Conservation (phyloP, 92 coral and sea anemone genomes). For the Ricordea florida region DNA sequence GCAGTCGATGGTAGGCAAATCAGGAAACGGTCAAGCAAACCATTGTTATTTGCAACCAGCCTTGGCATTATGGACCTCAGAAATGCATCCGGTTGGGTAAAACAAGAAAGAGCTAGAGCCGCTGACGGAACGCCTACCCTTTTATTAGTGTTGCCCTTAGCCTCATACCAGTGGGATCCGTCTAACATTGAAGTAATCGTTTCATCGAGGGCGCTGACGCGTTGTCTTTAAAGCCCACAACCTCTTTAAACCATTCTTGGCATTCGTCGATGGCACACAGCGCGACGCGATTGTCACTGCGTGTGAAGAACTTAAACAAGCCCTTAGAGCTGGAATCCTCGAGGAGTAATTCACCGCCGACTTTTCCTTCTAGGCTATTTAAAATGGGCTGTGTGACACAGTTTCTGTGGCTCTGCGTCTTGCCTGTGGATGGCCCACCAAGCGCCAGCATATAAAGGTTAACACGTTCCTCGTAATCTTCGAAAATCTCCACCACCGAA, state of each 20-base stretch:
- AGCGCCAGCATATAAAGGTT: slow-evolving; percentile 23
- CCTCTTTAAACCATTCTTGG: slow-evolving; percentile 41
- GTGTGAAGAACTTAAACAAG: slow-evolving; percentile 18
- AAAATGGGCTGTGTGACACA: slow-evolving; percentile 1
- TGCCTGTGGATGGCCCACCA: slow-evolving; percentile 30
- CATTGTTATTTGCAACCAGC: slow-evolving; percentile 11
- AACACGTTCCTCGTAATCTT: slow-evolving; percentile 30
- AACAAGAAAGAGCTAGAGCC: slow-evolving; percentile 34
- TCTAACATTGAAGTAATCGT: slow-evolving; percentile 34
- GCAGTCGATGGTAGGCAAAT: slow-evolving; percentile 1
- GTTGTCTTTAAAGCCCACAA: slow-evolving; percentile 13
- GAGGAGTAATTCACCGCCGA: slow-evolving; percentile 5
- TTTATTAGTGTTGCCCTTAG: slow-evolving; percentile 33
- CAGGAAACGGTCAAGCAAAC: slow-evolving; percentile 10
- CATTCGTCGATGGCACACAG: slow-evolving; percentile 46
- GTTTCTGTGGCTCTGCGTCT: slow-evolving; percentile 11
- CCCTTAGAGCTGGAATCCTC: slow-evolving; percentile 50
- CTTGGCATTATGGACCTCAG: neutral
- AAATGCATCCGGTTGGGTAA: slow-evolving; percentile 5
- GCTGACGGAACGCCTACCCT: slow-evolving; percentile 36
- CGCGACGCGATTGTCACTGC: slow-evolving; percentile 32
- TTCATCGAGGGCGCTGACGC: slow-evolving; percentile 43
- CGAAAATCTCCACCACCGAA: slow-evolving; percentile 8
- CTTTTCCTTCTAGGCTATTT: slow-evolving; percentile 6
- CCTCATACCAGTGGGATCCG: slow-evolving; percentile 38